Conservation (phyloP, 2,113 vertebrate genomes). For the Microcebus jonahi region DNA sequence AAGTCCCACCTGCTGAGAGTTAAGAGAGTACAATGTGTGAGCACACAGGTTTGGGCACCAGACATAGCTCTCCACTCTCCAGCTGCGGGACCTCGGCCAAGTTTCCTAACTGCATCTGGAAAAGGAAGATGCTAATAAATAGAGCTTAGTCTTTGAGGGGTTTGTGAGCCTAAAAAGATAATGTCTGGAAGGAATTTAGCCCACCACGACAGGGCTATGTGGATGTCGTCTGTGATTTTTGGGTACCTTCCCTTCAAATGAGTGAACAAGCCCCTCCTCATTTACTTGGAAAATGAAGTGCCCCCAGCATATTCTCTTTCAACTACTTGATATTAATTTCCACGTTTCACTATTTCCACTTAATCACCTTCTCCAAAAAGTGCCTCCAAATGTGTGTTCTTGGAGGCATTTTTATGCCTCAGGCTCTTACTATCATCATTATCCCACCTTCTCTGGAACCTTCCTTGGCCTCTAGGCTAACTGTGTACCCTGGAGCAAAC, state of each 20-base stretch:
- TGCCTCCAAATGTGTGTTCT: too few relatives aligned
- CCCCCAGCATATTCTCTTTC: not conserved
- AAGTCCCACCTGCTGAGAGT: not conserved
- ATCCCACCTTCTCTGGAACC: not conserved
- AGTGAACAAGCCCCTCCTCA: not conserved
- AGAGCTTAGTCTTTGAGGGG: not conserved
- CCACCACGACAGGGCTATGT: not conserved
- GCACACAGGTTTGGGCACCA: not conserved
- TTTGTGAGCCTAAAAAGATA: not conserved
- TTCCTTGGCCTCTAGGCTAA: not conserved
- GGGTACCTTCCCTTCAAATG: not conserved
- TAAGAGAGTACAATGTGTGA: not conserved
- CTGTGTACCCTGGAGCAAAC: not conserved
- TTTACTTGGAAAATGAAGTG: not conserved
- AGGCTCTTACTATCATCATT: not conserved
- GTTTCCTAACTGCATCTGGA: conserved; percentile 12
- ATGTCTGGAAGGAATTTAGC: not conserved
- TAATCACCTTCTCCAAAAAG: not conserved
- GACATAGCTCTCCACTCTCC: not conserved
- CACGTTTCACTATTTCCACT: not conserved
- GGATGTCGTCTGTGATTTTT: not conserved
- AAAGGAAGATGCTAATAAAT: not conserved
- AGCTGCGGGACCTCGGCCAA: not conserved
- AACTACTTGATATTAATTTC: not conserved
- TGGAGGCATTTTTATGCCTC: not conserved